Evolutionary conservation across 2,113 vertebrate genomes (phyloP).

Genomic region (Recurvirostra avosetta): DNA sequence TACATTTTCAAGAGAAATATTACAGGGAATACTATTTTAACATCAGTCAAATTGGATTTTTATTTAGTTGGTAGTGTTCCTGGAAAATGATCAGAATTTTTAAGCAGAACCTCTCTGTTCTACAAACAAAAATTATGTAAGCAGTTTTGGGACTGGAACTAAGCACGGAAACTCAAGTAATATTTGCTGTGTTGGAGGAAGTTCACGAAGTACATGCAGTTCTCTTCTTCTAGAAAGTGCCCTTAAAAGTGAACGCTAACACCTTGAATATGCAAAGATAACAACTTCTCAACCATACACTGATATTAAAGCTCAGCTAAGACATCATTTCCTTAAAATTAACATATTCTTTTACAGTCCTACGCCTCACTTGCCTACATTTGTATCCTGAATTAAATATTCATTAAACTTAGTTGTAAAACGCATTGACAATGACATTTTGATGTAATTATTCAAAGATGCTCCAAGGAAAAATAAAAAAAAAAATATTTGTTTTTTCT

Average conservation of each 20-base stretch:
- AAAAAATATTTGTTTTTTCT: not conserved
- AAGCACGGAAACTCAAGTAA: not conserved
- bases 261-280: slow-evolving; percentile 8
- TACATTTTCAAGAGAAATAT: not conserved
- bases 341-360: slow-evolving; percentile 10
- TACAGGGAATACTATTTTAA: not conserved
- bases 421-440: not conserved
- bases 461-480: not conserved
- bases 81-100: not conserved
- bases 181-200: not conserved
- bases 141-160: not conserved
- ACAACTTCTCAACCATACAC: not conserved
- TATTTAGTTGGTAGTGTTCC: not conserved
- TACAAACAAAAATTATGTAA: not conserved
- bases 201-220: not conserved
- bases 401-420: slow-evolving; percentile 10
- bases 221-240: not conserved
- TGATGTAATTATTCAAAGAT: not conserved
- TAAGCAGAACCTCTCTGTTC: not conserved
- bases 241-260: not conserved
- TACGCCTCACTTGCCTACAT: not conserved
- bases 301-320: slow-evolving; percentile 12
- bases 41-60: not conserved
- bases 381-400: slow-evolving; percentile 13
- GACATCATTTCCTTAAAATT: slow-evolving; percentile 4